These are phyloP conservation scores for Coptodon rendalli DNA, from an alignment of 2,113 vertebrate genomes.

Conservation along the genomic window DNA sequence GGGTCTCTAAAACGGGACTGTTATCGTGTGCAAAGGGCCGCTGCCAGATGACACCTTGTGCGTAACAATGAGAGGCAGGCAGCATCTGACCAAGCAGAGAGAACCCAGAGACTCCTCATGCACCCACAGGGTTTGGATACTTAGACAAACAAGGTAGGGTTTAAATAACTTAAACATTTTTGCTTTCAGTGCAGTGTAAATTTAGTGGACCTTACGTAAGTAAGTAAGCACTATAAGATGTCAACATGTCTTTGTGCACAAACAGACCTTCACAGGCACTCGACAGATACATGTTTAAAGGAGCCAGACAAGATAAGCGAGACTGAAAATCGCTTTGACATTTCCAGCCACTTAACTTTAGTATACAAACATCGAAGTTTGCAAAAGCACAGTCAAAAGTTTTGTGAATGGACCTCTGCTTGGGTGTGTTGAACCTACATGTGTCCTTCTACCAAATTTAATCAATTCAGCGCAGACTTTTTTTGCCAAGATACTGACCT, in stretches of 20 bases:
- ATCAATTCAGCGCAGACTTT: background rate
- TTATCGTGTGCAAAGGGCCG: background rate
- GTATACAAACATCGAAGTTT: background rate
- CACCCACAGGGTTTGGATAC: rapidly evolving
- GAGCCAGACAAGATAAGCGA: background rate
- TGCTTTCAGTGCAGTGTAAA: background rate
- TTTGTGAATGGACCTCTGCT: background rate
- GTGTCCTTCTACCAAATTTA: background rate
- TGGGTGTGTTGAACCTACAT: background rate
- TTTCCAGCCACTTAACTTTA: background rate
- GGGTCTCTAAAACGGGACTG: background rate
- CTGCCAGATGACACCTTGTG: background rate
- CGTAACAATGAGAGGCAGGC: rapidly evolving
- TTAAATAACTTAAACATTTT: background rate
- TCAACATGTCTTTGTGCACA: background rate
- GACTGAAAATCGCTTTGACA: background rate
- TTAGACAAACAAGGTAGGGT: background rate
- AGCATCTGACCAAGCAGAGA: background rate
- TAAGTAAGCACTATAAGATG: background rate
- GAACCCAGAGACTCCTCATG: background rate
- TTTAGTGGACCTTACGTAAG: background rate
- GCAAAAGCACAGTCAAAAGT: background rate
- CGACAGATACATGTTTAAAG: background rate
- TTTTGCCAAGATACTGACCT: background rate
- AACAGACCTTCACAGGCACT: background rate